These are phyloP conservation scores for Coturnix japonica DNA, from an alignment of 2,113 vertebrate genomes.

Conservation along the genomic window DNA sequence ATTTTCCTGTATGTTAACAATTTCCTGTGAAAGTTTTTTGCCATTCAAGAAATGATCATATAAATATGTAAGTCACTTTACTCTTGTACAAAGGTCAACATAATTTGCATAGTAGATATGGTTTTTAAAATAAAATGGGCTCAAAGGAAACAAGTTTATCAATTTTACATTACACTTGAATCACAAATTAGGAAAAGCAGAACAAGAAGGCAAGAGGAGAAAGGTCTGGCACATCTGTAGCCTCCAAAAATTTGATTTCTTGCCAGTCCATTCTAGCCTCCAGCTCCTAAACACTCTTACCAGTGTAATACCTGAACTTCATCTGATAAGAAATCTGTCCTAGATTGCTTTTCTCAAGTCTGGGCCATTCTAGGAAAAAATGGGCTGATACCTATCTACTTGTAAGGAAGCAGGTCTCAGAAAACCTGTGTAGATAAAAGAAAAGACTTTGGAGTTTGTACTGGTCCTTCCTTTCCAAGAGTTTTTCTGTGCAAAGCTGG, in stretches of 20 bases:
- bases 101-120: neutral
- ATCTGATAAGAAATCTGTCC: neutral
- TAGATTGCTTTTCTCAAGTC: neutral
- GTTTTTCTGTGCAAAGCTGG: neutral
- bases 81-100: neutral
- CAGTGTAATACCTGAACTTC: neutral
- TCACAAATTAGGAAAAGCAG: neutral
- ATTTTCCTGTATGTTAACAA: neutral
- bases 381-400: neutral
- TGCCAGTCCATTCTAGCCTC: neutral
- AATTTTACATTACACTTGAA: neutral
- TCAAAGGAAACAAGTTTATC: neutral
- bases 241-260: neutral
- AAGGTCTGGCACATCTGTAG: neutral
- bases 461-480: neutral
- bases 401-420: neutral
- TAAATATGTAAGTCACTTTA: neutral
- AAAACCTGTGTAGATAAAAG: neutral
- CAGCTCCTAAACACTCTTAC: neutral
- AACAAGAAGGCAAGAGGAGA: neutral
- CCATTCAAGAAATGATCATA: neutral
- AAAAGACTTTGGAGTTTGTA: neutral
- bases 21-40: neutral
- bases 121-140: neutral
- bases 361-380: neutral